Conservation (phyloP, 2,797 vertebrate species). For the Pangasius sanitwongsei region DNA sequence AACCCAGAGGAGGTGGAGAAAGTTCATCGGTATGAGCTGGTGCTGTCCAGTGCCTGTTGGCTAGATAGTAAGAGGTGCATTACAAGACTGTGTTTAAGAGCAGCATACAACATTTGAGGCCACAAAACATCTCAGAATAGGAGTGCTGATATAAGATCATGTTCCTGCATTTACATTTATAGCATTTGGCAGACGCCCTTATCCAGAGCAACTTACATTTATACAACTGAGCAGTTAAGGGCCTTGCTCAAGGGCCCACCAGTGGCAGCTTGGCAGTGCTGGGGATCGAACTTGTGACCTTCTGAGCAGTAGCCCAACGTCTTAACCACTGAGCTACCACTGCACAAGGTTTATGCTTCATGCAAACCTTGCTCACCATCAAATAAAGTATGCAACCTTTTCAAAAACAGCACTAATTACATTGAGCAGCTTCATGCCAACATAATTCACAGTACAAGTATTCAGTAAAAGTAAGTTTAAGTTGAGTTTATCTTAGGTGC, state of each 20-base stretch:
- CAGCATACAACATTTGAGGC: neutral
- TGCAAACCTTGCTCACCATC: neutral
- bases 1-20: slow-evolving; percentile 35
- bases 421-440: neutral
- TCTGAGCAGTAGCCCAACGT: too few relatives aligned
- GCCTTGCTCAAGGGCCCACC: too few relatives aligned
- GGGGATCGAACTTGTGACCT: too few relatives aligned
- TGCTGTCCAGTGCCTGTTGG: slow-evolving; percentile 11
- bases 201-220: too few relatives aligned
- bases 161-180: too few relatives aligned
- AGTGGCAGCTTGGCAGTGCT: too few relatives aligned
- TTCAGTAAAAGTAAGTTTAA: neutral
- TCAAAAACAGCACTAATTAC: neutral
- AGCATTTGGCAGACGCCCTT: too few relatives aligned
- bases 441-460: neutral
- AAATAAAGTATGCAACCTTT: neutral
- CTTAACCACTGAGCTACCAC: too few relatives aligned
- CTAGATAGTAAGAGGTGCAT: slow-evolving; percentile 8
- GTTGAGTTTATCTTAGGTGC: neutral
- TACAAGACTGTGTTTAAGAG: slow-evolving; percentile 10
- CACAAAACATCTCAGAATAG: slow-evolving; percentile 9
- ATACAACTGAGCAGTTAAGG: too few relatives aligned
- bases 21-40: slow-evolving; percentile 28
- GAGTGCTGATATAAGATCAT: neutral
- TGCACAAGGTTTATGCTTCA: too few relatives aligned